phyloP scores from a whole-genome alignment of 1,140 invertebrate species.

The Phthorimaea operculella region DNA sequence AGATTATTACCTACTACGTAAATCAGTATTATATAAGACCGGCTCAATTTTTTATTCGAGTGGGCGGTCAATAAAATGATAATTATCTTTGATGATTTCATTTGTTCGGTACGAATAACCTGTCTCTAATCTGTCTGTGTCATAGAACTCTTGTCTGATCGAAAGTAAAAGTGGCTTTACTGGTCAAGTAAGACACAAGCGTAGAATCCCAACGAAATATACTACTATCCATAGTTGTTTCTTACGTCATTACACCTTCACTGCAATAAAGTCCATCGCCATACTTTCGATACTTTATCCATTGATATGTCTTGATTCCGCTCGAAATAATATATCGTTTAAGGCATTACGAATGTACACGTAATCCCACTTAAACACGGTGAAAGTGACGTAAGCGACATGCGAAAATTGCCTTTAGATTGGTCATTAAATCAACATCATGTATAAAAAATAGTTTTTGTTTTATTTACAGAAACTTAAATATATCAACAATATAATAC shows the following conservation, averaged over 20 bases:
- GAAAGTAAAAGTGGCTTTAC: constrained; percentile 18
- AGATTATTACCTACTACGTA: too few species aligned
- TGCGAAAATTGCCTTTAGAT: neutral
- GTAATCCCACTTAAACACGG: neutral
- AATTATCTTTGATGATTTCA: too few species aligned
- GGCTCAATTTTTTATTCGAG: too few species aligned
- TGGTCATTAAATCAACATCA: neutral
- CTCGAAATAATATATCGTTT: neutral
- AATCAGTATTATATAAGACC: too few species aligned
- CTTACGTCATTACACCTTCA: neutral
- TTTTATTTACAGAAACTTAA: constrained; percentile 66
- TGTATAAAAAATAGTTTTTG: constrained; percentile 29
- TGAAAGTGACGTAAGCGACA: neutral
- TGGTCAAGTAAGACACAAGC: constrained; percentile 11
- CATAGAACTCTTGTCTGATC: constrained; percentile 5
- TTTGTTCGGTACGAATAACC: neutral
- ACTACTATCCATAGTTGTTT: neutral
- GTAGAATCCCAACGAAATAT: constrained; percentile 3
- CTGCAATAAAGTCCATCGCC: constrained; percentile 10
- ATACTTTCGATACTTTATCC: constrained; percentile 14
- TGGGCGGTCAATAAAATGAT: too few species aligned
- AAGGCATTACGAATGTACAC: neutral
- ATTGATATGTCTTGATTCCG: neutral
- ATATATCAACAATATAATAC: constrained; percentile 61
- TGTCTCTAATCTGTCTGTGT: constrained; percentile 5